phyloP scores from a whole-genome alignment of 2,888 invertebrate genomes.

The Crepidodera aurea region DNA sequence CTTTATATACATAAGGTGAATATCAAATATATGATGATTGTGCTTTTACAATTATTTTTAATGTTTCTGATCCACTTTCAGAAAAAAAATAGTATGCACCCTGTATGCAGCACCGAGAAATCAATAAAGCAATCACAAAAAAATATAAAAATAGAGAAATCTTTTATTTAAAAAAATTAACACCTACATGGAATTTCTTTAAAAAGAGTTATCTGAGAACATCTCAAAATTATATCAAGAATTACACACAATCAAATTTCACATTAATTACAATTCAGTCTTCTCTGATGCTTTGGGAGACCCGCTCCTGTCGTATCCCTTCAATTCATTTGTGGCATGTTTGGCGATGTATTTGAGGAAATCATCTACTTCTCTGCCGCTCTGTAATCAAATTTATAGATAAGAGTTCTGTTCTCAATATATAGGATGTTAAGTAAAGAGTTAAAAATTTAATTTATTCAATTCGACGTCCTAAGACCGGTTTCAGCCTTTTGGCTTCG shows the following conservation, averaged over 20 bases:
- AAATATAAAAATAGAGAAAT: slow-evolving; percentile 30
- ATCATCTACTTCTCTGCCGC: slow-evolving; percentile 92
- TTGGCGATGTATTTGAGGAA: slow-evolving; percentile 94
- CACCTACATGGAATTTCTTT: slow-evolving; percentile 24
- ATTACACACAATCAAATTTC: slow-evolving; percentile 32
- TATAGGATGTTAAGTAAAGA: too few species aligned
- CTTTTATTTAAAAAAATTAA: slow-evolving; percentile 31
- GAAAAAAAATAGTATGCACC: too few species aligned
- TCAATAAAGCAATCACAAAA: slow-evolving; percentile 12
- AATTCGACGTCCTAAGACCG: too few species aligned
- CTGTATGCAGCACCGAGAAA: not conserved
- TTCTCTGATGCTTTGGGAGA: slow-evolving; percentile 65
- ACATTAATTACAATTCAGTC: slow-evolving; percentile 67
- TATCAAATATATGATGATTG: too few species aligned
- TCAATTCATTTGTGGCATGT: slow-evolving; percentile 88
- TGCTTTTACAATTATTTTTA: too few species aligned
- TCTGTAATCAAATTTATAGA: slow-evolving; percentile 64
- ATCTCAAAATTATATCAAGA: slow-evolving; percentile 36
- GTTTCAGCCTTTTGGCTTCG: too few species aligned
- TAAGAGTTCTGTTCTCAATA: not conserved
- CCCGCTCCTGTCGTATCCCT: slow-evolving; percentile 87
- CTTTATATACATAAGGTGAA: too few species aligned
- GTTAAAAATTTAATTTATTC: not conserved
- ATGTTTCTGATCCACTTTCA: too few species aligned
- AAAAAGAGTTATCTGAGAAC: slow-evolving; percentile 33